These are phyloP conservation scores for Andrena hattorfiana DNA, from an alignment of 2,888 invertebrate genomes.

Conservation along the genomic window DNA sequence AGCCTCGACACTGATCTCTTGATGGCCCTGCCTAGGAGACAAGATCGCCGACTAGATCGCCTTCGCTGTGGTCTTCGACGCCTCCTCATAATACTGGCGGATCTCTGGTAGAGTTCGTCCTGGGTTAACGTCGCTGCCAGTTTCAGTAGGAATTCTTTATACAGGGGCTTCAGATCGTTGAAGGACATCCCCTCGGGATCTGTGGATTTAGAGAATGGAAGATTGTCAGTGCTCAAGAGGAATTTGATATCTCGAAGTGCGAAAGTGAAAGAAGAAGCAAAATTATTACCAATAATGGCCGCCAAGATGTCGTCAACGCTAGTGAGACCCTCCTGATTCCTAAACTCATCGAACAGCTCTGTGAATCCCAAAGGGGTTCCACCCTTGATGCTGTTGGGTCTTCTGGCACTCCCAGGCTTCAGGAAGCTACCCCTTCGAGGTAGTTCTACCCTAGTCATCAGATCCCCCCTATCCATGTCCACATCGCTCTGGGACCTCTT, in stretches of 20 bases:
- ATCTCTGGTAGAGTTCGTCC: conserved; percentile 95
- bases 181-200: conserved; percentile 97
- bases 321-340: conserved; percentile 94
- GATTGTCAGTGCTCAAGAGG: background rate
- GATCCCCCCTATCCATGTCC: conserved; percentile 90
- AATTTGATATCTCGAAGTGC: background rate
- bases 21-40: conserved; percentile 82
- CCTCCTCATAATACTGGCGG: conserved; percentile 95
- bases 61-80: conserved; percentile 81
- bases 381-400: conserved; percentile 88
- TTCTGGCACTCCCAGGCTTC: conserved; percentile 92
- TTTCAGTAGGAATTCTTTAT: conserved; percentile 95
- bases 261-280: background rate
- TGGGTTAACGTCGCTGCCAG: conserved; percentile 95
- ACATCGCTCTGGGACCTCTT: conserved; percentile 85
- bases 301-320: conserved; percentile 95
- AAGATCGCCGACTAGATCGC: conserved; percentile 79
- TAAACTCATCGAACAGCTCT: conserved; percentile 94
- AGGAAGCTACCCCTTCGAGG: conserved; percentile 94
- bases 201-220: conserved; percentile 51
- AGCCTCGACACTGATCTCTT: conserved; percentile 83
- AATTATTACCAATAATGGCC: conserved; percentile 89
- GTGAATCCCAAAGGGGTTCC: conserved; percentile 94
- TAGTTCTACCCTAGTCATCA: conserved; percentile 94
- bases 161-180: conserved; percentile 95